These are phyloP conservation scores for Drosophila baimaii DNA, from an alignment of 1,140 invertebrate genomes.

Conservation along the genomic window DNA sequence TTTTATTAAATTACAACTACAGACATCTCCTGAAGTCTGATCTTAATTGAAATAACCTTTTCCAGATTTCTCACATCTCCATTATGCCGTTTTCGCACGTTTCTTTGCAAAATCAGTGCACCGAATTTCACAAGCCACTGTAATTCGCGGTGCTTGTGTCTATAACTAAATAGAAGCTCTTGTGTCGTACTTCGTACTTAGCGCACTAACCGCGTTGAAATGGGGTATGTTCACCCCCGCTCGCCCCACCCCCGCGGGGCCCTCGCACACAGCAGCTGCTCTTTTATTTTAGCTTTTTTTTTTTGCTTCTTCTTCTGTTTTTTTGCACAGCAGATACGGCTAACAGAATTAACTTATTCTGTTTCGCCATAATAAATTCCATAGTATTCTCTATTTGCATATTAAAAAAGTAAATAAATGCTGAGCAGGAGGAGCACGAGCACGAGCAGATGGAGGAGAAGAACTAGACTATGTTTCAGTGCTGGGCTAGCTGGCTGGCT, in stretches of 20 bases:
- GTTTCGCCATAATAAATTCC: slow-evolving; percentile 77
- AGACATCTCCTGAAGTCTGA: slow-evolving; percentile 2
- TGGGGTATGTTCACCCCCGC: slow-evolving; percentile 49
- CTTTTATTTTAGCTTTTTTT: slow-evolving; percentile 25
- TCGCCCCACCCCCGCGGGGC: neutral
- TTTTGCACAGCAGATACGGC: slow-evolving; percentile 63
- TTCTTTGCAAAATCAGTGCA: slow-evolving; percentile 34
- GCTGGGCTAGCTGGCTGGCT: slow-evolving; percentile 1
- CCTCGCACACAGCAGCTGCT: slow-evolving; percentile 8
- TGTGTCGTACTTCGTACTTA: slow-evolving; percentile 71
- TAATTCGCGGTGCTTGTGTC: slow-evolving; percentile 48
- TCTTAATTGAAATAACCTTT: neutral
- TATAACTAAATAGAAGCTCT: slow-evolving; percentile 76
- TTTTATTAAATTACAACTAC: neutral
- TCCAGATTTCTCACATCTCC: slow-evolving; percentile 18
- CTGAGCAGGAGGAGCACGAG: slow-evolving; percentile 25
- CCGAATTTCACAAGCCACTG: slow-evolving; percentile 40
- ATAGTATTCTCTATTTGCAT: slow-evolving; percentile 76
- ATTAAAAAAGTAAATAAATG: slow-evolving; percentile 74
- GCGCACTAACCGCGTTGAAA: slow-evolving; percentile 67
- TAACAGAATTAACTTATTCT: slow-evolving; percentile 53
- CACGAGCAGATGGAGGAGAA: slow-evolving; percentile 6
- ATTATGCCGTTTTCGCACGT: slow-evolving; percentile 18
- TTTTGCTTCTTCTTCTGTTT: neutral
- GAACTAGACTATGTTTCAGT: slow-evolving; percentile 34